phyloP scores from a whole-genome alignment of 2,113 vertebrate species.

The Rattus rattus region DNA sequence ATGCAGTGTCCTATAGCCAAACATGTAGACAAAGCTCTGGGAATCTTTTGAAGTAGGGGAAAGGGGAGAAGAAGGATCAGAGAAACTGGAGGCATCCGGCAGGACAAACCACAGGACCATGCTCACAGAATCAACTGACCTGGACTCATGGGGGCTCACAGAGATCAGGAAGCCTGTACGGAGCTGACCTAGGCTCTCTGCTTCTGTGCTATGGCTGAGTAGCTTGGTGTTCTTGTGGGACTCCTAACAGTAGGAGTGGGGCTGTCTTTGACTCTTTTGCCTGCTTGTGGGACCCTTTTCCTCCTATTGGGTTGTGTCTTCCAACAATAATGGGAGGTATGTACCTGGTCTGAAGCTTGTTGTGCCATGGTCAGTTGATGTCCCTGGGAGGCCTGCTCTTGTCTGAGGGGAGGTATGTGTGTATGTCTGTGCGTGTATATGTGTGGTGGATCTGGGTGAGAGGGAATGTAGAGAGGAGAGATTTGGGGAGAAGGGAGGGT shows the following conservation, averaged over 20 bases:
- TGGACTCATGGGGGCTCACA: background rate
- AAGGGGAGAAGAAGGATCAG: background rate
- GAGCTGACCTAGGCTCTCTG: background rate
- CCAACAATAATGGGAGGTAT: background rate
- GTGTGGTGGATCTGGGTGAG: background rate
- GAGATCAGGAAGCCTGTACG: background rate
- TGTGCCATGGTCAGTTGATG: background rate
- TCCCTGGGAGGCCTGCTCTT: background rate
- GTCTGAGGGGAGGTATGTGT: background rate
- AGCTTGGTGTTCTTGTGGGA: background rate
- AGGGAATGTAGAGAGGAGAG: background rate
- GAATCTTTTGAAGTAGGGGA: background rate
- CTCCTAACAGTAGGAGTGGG: background rate
- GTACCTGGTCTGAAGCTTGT: background rate
- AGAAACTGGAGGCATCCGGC: background rate
- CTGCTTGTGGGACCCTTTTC: background rate
- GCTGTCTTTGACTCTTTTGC: background rate
- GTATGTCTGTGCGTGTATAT: background rate
- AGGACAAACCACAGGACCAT: background rate
- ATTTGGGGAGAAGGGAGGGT: background rate
- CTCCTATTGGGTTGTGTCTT: background rate
- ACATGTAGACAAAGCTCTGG: background rate
- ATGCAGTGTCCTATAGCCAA: background rate
- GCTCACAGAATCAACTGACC: background rate
- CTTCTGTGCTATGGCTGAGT: background rate